Conservation (phyloP, 2,888 invertebrate genomes). For the Drosophila prostipennis region DNA sequence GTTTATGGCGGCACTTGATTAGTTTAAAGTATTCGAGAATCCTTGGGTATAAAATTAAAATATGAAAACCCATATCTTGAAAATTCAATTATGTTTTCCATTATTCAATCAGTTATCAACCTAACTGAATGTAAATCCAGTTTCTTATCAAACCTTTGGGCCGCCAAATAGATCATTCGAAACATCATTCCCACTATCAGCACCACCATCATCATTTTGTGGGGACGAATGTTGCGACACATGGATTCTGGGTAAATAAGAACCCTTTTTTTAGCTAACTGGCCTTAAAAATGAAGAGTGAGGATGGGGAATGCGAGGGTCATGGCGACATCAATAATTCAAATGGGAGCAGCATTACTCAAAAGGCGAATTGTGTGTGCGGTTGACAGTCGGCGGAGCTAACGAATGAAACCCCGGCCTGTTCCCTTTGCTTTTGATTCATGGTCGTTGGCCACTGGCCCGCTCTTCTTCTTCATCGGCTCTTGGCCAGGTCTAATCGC, state of each 20-base stretch:
- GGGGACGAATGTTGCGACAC: conserved; percentile 19
- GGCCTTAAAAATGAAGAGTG: conserved; percentile 35
- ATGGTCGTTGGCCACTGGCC: conserved; percentile 52
- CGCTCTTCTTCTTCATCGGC: conserved; percentile 26
- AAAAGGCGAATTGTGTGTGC: conserved; percentile 54
- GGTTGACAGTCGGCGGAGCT: conserved; percentile 63
- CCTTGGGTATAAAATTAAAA: background rate
- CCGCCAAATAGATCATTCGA: conserved; percentile 17
- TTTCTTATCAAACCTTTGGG: conserved; percentile 12
- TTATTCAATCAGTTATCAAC: background rate
- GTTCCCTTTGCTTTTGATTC: conserved; percentile 62
- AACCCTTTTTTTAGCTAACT: conserved; percentile 52
- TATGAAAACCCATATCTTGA: no score
- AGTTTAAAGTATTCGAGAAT: background rate
- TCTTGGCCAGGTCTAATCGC: conserved; percentile 62
- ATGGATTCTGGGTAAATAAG: conserved; percentile 31
- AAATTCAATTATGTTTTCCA: background rate
- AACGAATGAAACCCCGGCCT: conserved; percentile 57
- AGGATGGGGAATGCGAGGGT: conserved; percentile 31
- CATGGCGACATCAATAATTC: conserved; percentile 72
- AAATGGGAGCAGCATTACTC: conserved; percentile 74
- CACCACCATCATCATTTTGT: conserved; percentile 30
- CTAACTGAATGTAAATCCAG: background rate
- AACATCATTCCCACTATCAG: conserved; percentile 23
- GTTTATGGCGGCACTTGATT: conserved; percentile 2